Evolutionary conservation across 2,888 invertebrate genomes (phyloP), one percentile per base, ranked within the genome.

Genomic region (Torymus auratus): DNA sequence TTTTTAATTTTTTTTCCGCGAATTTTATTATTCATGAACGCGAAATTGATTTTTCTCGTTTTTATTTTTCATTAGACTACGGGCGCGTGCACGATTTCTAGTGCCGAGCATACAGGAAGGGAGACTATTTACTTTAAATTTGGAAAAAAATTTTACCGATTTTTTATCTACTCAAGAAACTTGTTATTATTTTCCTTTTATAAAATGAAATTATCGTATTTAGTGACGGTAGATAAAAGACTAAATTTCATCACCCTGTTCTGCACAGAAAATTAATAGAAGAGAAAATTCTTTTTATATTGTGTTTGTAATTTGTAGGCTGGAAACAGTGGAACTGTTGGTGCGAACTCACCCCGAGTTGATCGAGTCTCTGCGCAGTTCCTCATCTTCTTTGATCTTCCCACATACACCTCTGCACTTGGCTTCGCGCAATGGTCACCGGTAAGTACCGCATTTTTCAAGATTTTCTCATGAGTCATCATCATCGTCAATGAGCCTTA

Each of bases 341-440:
- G 94, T 98, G 53, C 93, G 95, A 84, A 95, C 95, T 15, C 95
- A 96, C 91, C 97, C 97, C 0, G 95, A 96, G 86, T 92, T 98
- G 84, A 94, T 97, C 72, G 94, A 95, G 84, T 94, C 93, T 86
- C 94, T 94, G 92, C 93, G 94, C 84, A 93, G 91, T 92, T 89
- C 91, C 70, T 91, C 90, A 65, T 89, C 91, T 65, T 90, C 89
- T 80, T 84, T 90, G 86, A 91, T 94, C 71, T 95, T 95, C 89
- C 93, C 95, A 81, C 95, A 96, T 88, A 96, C 98, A 12, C 96
- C 98, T 0, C 93, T 99, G n/a, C 98, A 98, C 91, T 93, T 97
- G 84, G 98, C 98, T 82, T 96, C 97, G 89, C 94, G 96, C 85
- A 97, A 98, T 92, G 99, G 98, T 7, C 96, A 96, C 91, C 95